Conservation (phyloP, 2,888 invertebrate genomes). For the Cylloceria caligata region DNA sequence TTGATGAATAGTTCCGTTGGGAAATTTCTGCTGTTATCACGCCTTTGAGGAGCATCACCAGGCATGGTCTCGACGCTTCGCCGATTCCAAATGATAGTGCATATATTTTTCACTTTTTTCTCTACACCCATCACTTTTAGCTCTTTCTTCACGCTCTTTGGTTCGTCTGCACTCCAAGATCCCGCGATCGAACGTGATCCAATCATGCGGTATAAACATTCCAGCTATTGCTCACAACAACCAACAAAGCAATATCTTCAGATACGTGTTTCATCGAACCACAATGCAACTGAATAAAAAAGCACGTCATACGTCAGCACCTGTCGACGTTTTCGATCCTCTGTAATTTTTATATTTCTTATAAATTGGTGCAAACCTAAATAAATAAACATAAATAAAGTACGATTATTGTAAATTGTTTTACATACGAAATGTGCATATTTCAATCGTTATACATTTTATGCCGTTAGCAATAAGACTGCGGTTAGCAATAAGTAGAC, state of each 20-base stretch:
- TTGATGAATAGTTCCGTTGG: slow-evolving; percentile 69
- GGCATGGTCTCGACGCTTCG: slow-evolving; percentile 48
- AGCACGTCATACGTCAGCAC: slow-evolving; percentile 4
- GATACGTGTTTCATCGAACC: slow-evolving; percentile 4
- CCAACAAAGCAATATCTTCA: slow-evolving; percentile 32
- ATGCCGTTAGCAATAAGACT: neutral
- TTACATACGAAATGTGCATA: neutral
- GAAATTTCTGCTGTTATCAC: slow-evolving; percentile 67
- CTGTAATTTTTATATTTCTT: neutral
- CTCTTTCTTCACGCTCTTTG: slow-evolving; percentile 14
- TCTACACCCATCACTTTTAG: neutral
- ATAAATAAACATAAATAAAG: neutral
- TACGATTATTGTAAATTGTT: neutral
- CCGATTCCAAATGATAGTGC: slow-evolving; percentile 62
- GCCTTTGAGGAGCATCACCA: slow-evolving; percentile 59
- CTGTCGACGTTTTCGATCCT: neutral
- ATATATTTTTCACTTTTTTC: slow-evolving; percentile 17
- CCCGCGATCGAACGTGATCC: slow-evolving; percentile 55
- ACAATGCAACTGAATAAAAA: slow-evolving; percentile 26
- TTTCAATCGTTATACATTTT: neutral
- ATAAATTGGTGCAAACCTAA: neutral
- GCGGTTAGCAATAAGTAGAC: no score
- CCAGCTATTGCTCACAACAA: slow-evolving; percentile 26
- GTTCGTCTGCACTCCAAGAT: slow-evolving; percentile 14
- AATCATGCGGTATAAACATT: slow-evolving; percentile 52